phyloP scores from a whole-genome alignment of 2,113 vertebrate species.

The Gobiocypris rarus region DNA sequence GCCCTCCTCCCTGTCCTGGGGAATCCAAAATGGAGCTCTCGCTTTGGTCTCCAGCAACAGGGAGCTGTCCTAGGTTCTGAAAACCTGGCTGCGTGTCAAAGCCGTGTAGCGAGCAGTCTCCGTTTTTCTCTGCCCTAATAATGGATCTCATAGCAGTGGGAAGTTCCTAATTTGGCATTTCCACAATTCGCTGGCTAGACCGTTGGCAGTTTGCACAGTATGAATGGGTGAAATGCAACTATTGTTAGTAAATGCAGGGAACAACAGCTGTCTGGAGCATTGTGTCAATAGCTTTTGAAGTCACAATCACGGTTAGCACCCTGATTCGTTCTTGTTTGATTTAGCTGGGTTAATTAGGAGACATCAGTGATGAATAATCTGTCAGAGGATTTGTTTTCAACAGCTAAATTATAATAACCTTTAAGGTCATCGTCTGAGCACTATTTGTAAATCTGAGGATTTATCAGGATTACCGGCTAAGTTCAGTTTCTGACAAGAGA shows the following conservation, averaged over 20 bases:
- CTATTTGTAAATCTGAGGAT: constrained; percentile 50
- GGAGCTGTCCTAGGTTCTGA: constrained; percentile 77
- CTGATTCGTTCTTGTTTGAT: constrained; percentile 25
- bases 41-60: constrained; percentile 52
- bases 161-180: constrained; percentile 36
- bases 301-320: not conserved
- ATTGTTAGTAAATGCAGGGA: constrained; percentile 34
- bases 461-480: constrained; percentile 51
- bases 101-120: constrained; percentile 55
- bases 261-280: constrained; percentile 14
- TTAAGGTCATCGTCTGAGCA: constrained; percentile 46
- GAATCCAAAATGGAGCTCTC: constrained; percentile 66
- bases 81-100: constrained; percentile 66
- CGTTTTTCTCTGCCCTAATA: constrained; percentile 41
- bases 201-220: constrained; percentile 26
- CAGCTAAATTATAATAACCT: constrained; percentile 52
- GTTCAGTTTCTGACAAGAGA: constrained; percentile 42
- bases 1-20: constrained; percentile 31
- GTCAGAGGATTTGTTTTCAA: constrained; percentile 43
- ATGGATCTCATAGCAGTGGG: constrained; percentile 20
- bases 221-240: constrained; percentile 25
- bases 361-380: constrained; percentile 49
- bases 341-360: constrained; percentile 52
- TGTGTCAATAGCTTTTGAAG: constrained; percentile 48
- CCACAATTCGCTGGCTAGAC: constrained; percentile 6